Evolutionary conservation across 2,888 invertebrate species (phyloP).

Genomic region (Dexiosoma caninum): DNA sequence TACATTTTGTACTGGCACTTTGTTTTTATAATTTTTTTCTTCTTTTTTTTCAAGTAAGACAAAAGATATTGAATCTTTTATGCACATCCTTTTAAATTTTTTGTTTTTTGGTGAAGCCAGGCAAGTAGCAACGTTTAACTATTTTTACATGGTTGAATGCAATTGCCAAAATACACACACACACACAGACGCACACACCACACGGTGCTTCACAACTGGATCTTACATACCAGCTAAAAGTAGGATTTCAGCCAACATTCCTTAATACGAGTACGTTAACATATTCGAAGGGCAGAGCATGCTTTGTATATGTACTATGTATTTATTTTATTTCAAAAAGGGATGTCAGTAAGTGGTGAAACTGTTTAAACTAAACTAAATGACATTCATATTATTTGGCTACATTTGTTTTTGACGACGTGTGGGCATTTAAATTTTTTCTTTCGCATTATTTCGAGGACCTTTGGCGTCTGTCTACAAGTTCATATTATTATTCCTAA

Average conservation of each 20-base stretch:
- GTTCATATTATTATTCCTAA: constrained; percentile 58
- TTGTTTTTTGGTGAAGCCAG: background rate
- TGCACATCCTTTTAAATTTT: constrained; percentile 10
- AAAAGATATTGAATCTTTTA: constrained; percentile 53
- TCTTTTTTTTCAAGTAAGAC: constrained; percentile 27
- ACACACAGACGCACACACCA: background rate
- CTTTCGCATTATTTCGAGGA: constrained; percentile 63
- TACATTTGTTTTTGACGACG: constrained; percentile 64
- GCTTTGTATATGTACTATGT: constrained; percentile 5
- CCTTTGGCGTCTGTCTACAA: constrained; percentile 67
- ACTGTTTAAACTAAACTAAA: constrained; percentile 47
- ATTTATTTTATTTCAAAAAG: background rate
- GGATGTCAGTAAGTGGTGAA: constrained; percentile 24
- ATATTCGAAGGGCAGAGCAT: background rate
- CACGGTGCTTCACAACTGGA: background rate
- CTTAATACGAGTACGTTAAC: constrained; percentile 20
- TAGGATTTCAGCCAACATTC: constrained; percentile 36
- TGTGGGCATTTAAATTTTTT: constrained; percentile 60
- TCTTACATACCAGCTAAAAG: background rate
- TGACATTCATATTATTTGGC: constrained; percentile 62
- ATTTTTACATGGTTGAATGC: constrained; percentile 70
- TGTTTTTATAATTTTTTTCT: constrained; percentile 34
- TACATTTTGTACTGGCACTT: constrained; percentile 56
- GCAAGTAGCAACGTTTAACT: constrained; percentile 68
- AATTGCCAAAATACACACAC: constrained; percentile 43